Conservation (phyloP, 1,140 invertebrate species). For the Macrocentrus cingulum region DNA sequence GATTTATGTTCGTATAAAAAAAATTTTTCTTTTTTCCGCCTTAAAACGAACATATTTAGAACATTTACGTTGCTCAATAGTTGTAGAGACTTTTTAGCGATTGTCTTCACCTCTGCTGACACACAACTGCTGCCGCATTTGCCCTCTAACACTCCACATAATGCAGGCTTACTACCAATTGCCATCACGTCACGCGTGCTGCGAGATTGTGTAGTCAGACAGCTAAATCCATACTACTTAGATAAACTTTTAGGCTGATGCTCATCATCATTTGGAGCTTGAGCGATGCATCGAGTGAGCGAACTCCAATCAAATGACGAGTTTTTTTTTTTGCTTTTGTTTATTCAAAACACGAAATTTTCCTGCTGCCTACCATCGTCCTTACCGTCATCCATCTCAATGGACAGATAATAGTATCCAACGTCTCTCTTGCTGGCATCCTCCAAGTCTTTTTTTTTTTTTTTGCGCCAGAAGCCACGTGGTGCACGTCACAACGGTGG, state of each 20-base stretch:
- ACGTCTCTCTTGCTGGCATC: background rate
- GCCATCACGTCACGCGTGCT: background rate
- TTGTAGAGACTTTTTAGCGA: slow-evolving; percentile 1
- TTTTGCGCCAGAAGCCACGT: no score
- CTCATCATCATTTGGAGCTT: background rate
- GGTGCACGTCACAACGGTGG: no score
- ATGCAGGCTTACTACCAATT: background rate
- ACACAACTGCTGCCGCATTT: slow-evolving; percentile 18
- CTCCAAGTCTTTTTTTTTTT: no score
- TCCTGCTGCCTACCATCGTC: slow-evolving; percentile 23
- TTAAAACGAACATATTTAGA: no score
- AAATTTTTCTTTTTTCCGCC: no score
- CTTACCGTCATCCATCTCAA: slow-evolving; percentile 51
- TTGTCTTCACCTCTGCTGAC: slow-evolving; percentile 30
- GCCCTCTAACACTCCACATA: background rate
- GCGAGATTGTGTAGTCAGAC: no score
- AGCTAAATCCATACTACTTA: no score
- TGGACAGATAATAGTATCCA: slow-evolving; percentile 16
- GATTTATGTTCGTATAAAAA: no score
- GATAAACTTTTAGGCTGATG: no score
- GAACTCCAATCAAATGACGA: slow-evolving; percentile 46
- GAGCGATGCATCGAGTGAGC: slow-evolving; percentile 9
- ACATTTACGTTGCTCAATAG: slow-evolving; percentile 6
- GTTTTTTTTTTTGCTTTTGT: no score
- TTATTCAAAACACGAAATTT: no score